Conservation (phyloP, 2,888 invertebrate genomes). For the Zaprionus bogoriensis region DNA sequence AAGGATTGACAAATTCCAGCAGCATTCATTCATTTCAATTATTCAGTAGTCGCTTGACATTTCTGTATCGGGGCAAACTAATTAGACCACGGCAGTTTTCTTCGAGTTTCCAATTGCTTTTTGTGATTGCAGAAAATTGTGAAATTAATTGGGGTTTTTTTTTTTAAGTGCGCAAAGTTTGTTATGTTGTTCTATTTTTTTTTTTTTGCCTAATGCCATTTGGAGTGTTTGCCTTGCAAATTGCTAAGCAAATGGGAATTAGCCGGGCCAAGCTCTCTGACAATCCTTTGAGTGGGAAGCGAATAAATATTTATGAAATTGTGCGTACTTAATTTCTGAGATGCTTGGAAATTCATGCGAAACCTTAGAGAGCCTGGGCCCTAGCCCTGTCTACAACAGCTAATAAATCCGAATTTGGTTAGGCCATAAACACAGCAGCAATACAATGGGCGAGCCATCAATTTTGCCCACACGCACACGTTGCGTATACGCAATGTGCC, state of each 20-base stretch:
- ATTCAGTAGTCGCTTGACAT: background rate
- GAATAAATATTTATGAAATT: background rate
- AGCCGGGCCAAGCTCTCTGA: too few species aligned
- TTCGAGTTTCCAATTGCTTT: background rate
- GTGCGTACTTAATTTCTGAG: background rate
- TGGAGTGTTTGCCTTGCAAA: constrained; percentile 2
- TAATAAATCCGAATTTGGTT: constrained; percentile 30
- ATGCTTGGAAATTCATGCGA: background rate
- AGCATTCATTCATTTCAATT: constrained; percentile 25
- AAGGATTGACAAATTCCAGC: background rate
- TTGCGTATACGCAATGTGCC: constrained; percentile 19
- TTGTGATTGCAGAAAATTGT: background rate
- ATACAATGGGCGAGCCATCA: constrained; percentile 20
- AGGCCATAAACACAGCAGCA: constrained; percentile 9
- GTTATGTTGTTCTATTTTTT: background rate
- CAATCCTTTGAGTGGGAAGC: background rate
- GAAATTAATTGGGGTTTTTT: background rate
- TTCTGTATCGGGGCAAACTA: background rate
- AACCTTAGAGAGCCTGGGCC: too few species aligned
- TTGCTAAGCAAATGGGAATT: background rate
- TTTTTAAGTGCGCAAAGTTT: background rate
- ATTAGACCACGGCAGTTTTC: too few species aligned
- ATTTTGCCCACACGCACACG: constrained; percentile 13
- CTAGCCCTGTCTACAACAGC: too few species aligned
- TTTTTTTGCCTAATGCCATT: too few species aligned